A percentile compares a stretch with the other conserved stretches of the same genome.
Conservation (phyloP, 2,113 vertebrate species). For the Mobula hypostoma region DNA sequence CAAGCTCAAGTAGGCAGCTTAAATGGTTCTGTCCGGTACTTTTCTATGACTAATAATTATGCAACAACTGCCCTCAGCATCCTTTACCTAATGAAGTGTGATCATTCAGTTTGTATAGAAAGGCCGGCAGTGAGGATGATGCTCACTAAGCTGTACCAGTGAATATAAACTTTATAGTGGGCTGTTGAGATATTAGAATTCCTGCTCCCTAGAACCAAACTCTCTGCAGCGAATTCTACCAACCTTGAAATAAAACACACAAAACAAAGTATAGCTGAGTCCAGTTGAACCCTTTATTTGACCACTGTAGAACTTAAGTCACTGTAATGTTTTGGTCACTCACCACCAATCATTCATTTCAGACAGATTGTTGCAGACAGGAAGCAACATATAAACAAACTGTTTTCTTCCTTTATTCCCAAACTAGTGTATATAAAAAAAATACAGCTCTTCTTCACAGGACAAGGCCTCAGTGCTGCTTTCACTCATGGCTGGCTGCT, state of each 20-base stretch:
- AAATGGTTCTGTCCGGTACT: no score
- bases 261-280: not conserved
- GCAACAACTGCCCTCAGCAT: not conserved
- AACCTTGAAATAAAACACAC: not conserved
- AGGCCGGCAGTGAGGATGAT: not conserved
- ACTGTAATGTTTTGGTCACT: not conserved
- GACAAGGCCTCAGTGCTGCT: conserved; percentile 34
- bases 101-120: not conserved
- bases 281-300: conserved; percentile 29
- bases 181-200: not conserved
- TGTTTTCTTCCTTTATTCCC: conserved; percentile 33
- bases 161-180: not conserved
- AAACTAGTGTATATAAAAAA: conserved; percentile 35
- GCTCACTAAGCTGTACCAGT: not conserved
- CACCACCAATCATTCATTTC: conserved; percentile 18
- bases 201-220: not conserved
- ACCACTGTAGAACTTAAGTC: conserved; percentile 6
- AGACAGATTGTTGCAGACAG: conserved; percentile 6
- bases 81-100: not conserved
- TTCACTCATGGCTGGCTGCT: not conserved
- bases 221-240: not conserved
- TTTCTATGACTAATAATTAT: not conserved
- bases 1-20: no score
- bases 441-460: conserved; percentile 36
- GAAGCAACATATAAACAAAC: conserved; percentile 28